These are phyloP conservation scores for Aplysina aerophoba DNA, from an alignment of 37 sponge, comb jelly and placozoan species.

Conservation along the genomic window DNA sequence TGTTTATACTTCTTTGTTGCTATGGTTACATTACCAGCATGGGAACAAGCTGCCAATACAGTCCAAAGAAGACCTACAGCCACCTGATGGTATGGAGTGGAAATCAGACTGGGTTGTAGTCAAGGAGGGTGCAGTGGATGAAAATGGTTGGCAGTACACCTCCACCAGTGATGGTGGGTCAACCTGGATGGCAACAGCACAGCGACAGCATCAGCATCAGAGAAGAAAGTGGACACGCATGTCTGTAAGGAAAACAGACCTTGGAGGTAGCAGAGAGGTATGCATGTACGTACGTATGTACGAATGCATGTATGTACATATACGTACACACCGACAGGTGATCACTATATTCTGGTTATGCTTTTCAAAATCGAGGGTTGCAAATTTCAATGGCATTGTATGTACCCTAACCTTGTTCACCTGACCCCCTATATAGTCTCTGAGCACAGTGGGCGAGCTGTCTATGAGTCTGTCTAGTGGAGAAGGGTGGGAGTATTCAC, in stretches of 20 bases:
- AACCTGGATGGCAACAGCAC: constrained; percentile 73
- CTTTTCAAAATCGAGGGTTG: no score
- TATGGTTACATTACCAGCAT: no score
- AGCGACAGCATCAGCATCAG: constrained; percentile 72
- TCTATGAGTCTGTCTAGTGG: not conserved
- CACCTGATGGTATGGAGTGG: constrained; percentile 92
- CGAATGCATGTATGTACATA: not conserved
- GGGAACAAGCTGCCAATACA: no score
- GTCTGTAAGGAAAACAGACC: constrained; percentile 46
- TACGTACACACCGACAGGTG: no score
- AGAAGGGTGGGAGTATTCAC: constrained; percentile 97
- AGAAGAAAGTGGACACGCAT: constrained; percentile 89
- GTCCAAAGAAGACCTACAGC: not conserved
- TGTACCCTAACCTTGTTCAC: no score
- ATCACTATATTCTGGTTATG: no score
- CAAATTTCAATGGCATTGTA: no score
- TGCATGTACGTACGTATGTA: not conserved
- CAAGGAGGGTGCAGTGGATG: constrained; percentile 89
- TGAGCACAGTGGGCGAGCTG: no score
- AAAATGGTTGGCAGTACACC: constrained; percentile 91
- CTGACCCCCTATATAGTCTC: no score
- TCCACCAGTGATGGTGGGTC: constrained; percentile 62
- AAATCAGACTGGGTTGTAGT: constrained; percentile 80
- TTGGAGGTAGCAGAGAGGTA: constrained; percentile 38
- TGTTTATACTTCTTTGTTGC: no score